Conservation (phyloP, 2,113 vertebrate species). For the Rhipidura dahli region DNA sequence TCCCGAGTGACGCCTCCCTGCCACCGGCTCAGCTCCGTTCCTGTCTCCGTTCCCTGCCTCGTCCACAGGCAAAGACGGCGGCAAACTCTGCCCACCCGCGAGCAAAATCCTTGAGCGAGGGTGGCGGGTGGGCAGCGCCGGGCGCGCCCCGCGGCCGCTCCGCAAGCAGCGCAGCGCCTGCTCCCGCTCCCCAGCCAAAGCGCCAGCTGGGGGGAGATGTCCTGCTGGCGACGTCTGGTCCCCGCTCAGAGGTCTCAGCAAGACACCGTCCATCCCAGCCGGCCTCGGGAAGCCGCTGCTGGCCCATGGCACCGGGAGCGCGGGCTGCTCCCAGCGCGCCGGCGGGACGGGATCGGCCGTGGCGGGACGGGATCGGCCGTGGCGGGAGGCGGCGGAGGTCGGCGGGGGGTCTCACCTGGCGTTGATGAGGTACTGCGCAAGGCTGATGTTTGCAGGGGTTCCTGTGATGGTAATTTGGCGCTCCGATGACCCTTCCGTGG, state of each 20-base stretch:
- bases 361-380: accelerated
- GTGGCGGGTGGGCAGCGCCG: background rate
- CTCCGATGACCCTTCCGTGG: constrained; percentile 96
- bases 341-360: accelerated
- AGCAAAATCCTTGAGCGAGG: background rate
- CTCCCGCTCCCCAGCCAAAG: background rate
- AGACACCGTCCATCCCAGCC: background rate
- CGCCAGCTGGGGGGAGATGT: background rate
- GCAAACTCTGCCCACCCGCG: background rate
- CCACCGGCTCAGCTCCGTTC: background rate
- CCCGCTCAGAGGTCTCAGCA: background rate
- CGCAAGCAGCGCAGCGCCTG: background rate
- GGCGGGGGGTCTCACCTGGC: constrained; percentile 82
- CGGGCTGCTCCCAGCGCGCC: background rate
- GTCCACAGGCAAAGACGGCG: background rate
- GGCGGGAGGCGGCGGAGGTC: background rate
- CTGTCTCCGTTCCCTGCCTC: background rate
- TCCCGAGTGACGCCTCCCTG: background rate
- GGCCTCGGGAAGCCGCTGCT: background rate
- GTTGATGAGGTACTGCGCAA: constrained; percentile 99
- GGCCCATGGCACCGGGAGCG: accelerated
- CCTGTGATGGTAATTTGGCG: constrained; percentile 99
- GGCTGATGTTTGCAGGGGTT: constrained; percentile 98
- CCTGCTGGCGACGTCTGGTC: background rate
- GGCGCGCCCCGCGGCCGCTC: accelerated